Conservation (phyloP, 2,113 vertebrate species). For the Glaucomys volans region DNA sequence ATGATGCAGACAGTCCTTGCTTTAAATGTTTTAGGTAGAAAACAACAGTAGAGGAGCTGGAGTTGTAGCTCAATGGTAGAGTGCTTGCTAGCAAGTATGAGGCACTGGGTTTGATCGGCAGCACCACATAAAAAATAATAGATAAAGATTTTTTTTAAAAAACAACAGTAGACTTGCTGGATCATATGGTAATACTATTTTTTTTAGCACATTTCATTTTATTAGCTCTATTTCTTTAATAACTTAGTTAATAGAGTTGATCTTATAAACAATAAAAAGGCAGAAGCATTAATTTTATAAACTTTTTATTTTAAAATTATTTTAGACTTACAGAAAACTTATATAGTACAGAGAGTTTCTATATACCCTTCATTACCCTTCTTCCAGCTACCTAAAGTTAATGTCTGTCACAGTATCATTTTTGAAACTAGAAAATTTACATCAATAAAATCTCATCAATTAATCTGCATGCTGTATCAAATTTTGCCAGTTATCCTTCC, state of each 20-base stretch:
- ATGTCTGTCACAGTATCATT: neutral
- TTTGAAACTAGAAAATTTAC: neutral
- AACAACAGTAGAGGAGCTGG: neutral
- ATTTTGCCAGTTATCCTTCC: neutral
- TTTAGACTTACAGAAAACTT: conserved; percentile 21
- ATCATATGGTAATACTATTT: neutral
- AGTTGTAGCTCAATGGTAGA: too few relatives aligned
- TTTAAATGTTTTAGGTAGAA: neutral
- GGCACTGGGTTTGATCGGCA: too few relatives aligned
- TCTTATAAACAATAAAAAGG: conserved; percentile 34
- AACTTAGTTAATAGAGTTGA: conserved; percentile 17
- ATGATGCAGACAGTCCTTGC: neutral
- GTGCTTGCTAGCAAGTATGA: too few relatives aligned
- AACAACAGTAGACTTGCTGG: neutral
- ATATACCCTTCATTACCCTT: neutral
- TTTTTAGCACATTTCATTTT: conserved; percentile 31
- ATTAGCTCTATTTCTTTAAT: neutral
- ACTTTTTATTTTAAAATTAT: conserved; percentile 37
- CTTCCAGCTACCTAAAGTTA: neutral
- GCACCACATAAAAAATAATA: too few relatives aligned
- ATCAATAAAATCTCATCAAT: neutral
- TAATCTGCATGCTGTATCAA: neutral
- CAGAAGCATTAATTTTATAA: conserved; percentile 45
- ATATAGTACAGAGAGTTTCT: neutral
- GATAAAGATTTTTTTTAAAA: neutral